Conservation (phyloP, 2,797 vertebrate genomes). For the Fistularia commersonii region DNA sequence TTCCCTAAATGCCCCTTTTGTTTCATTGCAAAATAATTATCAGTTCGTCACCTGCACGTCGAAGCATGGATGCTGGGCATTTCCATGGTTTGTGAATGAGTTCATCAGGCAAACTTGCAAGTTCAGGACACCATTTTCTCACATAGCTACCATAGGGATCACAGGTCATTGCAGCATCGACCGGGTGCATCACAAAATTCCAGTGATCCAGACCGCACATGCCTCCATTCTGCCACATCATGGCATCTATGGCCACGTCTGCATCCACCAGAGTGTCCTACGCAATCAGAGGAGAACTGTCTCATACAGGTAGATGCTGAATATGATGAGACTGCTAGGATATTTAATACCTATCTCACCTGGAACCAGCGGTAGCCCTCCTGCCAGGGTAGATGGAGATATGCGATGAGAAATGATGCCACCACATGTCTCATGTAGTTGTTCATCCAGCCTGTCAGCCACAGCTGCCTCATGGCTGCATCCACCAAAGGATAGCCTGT, state of each 20-base stretch:
- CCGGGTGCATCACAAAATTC: constrained; percentile 79
- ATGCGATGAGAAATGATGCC: constrained; percentile 75
- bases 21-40: not conserved
- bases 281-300: not conserved
- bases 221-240: constrained; percentile 80
- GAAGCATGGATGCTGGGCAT: constrained; percentile 64
- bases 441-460: constrained; percentile 77
- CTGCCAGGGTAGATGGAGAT: constrained; percentile 74
- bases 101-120: constrained; percentile 65
- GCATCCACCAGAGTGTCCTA: constrained; percentile 76
- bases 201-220: constrained; percentile 78
- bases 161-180: constrained; percentile 73
- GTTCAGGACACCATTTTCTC: constrained; percentile 74
- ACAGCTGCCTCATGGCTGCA: constrained; percentile 77
- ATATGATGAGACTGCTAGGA: not conserved
- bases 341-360: constrained; percentile 34
- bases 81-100: constrained; percentile 77
- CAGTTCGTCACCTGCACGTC: constrained; percentile 56
- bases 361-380: constrained; percentile 78
- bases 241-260: constrained; percentile 75
- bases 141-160: constrained; percentile 66
- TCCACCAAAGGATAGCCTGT: constrained; percentile 75
- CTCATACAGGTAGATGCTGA: not conserved
- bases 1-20: not conserved
- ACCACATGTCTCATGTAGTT: constrained; percentile 78